Evolutionary conservation across 2,797 vertebrate species (phyloP).

Genomic region (Esox masquinongy): DNA sequence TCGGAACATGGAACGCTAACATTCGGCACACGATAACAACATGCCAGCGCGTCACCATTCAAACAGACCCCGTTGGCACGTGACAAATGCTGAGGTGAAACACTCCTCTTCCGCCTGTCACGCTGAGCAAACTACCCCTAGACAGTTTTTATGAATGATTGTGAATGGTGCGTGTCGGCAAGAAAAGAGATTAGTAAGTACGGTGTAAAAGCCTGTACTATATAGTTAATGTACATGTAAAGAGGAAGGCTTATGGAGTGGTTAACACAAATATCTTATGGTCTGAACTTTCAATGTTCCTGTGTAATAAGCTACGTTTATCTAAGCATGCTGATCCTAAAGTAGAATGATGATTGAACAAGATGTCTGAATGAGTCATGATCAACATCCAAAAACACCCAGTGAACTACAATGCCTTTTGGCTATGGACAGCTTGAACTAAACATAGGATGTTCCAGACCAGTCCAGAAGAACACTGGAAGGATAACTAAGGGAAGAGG

Average conservation of each 20-base stretch:
- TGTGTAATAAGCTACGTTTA: not conserved
- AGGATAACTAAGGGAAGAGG: constrained; percentile 15
- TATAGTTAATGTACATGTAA: not conserved
- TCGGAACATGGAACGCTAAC: not conserved
- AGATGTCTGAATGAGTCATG: constrained; percentile 1
- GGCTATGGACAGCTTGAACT: not conserved
- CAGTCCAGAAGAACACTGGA: not conserved
- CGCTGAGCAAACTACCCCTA: not conserved
- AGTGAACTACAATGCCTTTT: not conserved
- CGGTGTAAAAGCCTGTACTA: not conserved
- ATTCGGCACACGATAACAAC: not conserved
- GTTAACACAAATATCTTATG: not conserved
- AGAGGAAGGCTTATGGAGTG: not conserved
- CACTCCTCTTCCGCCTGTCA: not conserved
- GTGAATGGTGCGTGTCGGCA: not conserved
- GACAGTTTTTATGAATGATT: not conserved
- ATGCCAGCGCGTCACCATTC: not conserved
- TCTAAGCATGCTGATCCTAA: not conserved
- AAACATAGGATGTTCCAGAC: not conserved
- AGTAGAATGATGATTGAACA: not conserved
- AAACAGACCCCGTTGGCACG: not conserved
- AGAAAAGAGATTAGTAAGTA: not conserved
- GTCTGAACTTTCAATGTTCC: not conserved
- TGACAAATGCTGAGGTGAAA: not conserved
- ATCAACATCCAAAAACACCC: not conserved